Evolutionary conservation across 2,888 invertebrate species (phyloP).

Genomic region (Apantesis nais): DNA sequence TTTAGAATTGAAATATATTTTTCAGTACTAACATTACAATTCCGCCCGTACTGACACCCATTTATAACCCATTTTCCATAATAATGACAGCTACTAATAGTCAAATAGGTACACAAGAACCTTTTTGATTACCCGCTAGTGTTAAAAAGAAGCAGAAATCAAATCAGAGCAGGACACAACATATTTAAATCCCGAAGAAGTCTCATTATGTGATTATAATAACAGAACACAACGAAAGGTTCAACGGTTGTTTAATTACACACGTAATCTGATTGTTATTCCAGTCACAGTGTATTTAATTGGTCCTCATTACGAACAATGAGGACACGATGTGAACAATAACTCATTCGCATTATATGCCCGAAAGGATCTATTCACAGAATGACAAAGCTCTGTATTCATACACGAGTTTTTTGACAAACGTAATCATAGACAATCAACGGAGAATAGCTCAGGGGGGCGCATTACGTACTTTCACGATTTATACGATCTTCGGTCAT

Average conservation of each 20-base stretch:
- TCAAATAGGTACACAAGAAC: background rate
- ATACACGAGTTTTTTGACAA: constrained; percentile 10
- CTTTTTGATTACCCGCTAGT: background rate
- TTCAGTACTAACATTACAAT: too few species aligned
- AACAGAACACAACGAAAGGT: constrained; percentile 26
- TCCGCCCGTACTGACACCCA: too few species aligned
- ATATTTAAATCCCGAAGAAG: constrained; percentile 1
- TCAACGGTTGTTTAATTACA: constrained; percentile 53
- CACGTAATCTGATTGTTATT: constrained; percentile 53
- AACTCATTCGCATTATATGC: constrained; percentile 49
- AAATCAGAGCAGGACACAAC: background rate
- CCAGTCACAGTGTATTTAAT: constrained; percentile 53
- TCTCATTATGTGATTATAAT: constrained; percentile 1
- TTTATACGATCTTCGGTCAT: background rate
- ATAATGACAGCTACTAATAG: too few species aligned
- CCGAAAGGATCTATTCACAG: constrained; percentile 17
- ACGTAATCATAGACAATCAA: background rate
- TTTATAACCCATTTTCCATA: too few species aligned
- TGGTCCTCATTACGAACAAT: constrained; percentile 58
- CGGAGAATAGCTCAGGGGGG: background rate
- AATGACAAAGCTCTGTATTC: constrained; percentile 6
- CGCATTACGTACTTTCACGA: background rate
- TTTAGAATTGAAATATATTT: too few species aligned
- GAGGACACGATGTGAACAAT: constrained; percentile 50
- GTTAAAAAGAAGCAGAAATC: background rate